These are phyloP conservation scores for Hestina assimilis DNA, from an alignment of 1,140 invertebrate genomes.

Conservation along the genomic window DNA sequence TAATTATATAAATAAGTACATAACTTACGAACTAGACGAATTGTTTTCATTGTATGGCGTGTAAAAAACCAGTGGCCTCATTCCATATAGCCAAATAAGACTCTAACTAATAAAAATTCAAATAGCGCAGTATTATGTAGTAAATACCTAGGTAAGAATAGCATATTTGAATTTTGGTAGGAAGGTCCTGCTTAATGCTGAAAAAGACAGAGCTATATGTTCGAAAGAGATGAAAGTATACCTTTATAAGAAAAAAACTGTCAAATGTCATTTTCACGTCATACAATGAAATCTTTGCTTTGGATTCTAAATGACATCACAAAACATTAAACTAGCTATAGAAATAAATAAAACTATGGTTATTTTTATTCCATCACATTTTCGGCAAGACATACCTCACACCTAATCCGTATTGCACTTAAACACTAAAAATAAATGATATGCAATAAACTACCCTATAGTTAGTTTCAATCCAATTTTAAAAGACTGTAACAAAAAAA, in stretches of 20 bases:
- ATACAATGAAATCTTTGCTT: conserved; percentile 5
- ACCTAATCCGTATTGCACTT: conserved; percentile 56
- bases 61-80: too few species aligned
- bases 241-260: too few species aligned
- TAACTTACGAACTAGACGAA: conserved; percentile 13
- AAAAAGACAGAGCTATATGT: too few species aligned
- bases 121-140: too few species aligned
- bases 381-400: conserved; percentile 44
- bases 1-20: conserved; percentile 21
- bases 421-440: conserved; percentile 48
- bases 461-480: background rate
- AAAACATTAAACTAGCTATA: conserved; percentile 17
- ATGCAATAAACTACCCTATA: conserved; percentile 50
- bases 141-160: too few species aligned
- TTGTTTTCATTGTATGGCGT: background rate
- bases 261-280: background rate
- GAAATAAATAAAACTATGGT: conserved; percentile 31
- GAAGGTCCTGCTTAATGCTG: too few species aligned
- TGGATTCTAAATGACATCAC: conserved; percentile 15
- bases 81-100: background rate
- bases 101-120: background rate
- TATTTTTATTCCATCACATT: conserved; percentile 47
- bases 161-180: too few species aligned
- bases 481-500: background rate
- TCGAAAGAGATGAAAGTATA: too few species aligned